Evolutionary conservation across 2,797 vertebrate genomes (phyloP).

Genomic region (Ispidina lecontei): DNA sequence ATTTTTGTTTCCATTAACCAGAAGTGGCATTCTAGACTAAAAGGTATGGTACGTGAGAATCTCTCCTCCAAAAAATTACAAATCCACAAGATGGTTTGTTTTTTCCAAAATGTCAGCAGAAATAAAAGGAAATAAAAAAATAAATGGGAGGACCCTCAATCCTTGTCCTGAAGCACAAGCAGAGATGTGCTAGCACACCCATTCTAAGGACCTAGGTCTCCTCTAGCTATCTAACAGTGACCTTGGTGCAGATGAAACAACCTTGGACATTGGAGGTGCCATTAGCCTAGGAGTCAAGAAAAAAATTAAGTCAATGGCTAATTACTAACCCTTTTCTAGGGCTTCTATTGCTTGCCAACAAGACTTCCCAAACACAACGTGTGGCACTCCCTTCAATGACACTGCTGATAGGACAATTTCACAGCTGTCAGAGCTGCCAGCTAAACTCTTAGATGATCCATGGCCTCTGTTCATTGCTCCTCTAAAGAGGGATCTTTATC

Average conservation of each 20-base stretch:
- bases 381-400: background rate
- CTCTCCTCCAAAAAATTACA: background rate
- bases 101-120: background rate
- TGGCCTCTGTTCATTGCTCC: background rate
- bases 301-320: background rate
- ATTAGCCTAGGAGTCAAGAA: background rate
- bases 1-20: background rate
- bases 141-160: background rate
- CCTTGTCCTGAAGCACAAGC: fast-evolving
- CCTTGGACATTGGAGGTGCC: background rate
- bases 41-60: background rate
- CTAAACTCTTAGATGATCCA: background rate
- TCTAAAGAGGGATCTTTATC: background rate
- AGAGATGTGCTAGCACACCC: background rate
- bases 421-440: slow-evolving; percentile 17
- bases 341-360: background rate
- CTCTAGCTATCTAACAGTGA: background rate
- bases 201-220: background rate
- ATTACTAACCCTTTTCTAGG: background rate
- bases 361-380: background rate
- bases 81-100: background rate
- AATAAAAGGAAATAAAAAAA: background rate
- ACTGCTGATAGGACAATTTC: slow-evolving; percentile 14
- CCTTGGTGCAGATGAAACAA: background rate
- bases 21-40: background rate